Base-by-base conservation (phyloP, 1,140 invertebrate species). In the Sycobia sp. region DNA sequence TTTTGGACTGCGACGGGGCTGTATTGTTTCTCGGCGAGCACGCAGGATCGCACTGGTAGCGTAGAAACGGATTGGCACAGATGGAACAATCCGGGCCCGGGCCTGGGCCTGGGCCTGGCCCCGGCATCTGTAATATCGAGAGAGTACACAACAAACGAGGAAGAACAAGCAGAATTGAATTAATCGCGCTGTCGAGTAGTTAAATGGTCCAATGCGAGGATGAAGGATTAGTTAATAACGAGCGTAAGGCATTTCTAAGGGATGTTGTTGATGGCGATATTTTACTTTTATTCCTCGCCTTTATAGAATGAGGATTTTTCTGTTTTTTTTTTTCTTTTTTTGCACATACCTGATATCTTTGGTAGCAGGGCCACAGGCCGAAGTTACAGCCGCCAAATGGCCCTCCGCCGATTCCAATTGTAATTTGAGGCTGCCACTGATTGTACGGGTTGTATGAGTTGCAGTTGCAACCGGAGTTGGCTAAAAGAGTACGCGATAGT, bases 391-490 rank as follows among this genome's bases (percentile, higher is more conserved):
- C 69, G 34, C 55, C 51, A 5, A 59, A 47, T 16, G 67, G 58
- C 29, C 70, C 68, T 5, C 67, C 25, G 25, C 71, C 71, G 22
- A 73, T 41, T 7, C 74, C 74, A 38, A 73, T 70, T 11, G 72
- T 73, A 5, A 77, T 67, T 55, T 76, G 74, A n/a, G 75, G 74
- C 18, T 72, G 67, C 2, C 72, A 29, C 49, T 67, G 64, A 29
- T 57, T 11, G 59, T 38, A 47, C 57, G 54, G 18, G 49, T 50
- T 32, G 18, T 46, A 39, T 3, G 14, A 8, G 47, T 49, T 23
- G 43, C 67, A 66, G 25, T 66, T 65, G 20, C 62, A 67, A 10
- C 65, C 63, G 38, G n/a, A n/a, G n/a, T n/a, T n/a, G n/a, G 67
- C 59, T 67, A 22, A 10, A 23, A 32, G 29, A n/a, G n/a, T n/a